These are phyloP conservation scores for Piscicola geometra DNA, from an alignment of 2,888 invertebrate species.

Conservation along the genomic window DNA sequence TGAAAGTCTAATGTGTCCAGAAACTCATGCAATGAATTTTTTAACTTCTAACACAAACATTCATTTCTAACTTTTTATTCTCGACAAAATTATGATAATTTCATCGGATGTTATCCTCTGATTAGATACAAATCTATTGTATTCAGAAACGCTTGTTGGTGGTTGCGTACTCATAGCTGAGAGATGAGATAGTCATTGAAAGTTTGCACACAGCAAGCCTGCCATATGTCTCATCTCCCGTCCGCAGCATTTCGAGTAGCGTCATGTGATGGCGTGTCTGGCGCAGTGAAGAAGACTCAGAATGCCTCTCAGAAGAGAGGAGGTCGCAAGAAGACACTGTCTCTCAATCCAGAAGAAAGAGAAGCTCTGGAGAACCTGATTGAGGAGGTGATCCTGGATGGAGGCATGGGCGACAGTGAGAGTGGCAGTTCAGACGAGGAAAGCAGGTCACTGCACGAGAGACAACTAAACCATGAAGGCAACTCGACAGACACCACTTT, in stretches of 20 bases:
- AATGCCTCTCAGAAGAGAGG: constrained; percentile 25
- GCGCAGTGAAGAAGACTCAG: neutral
- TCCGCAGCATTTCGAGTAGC: neutral
- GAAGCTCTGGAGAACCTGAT: constrained; percentile 36
- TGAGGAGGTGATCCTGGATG: constrained; percentile 36
- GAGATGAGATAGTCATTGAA: neutral
- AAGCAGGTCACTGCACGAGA: neutral
- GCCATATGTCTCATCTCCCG: neutral
- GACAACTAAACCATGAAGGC: neutral
- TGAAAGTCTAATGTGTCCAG: neutral
- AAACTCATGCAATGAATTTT: neutral
- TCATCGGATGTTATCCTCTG: neutral
- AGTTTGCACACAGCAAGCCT: neutral
- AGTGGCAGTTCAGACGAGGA: constrained; percentile 36
- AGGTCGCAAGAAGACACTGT: constrained; percentile 34
- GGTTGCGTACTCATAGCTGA: neutral
- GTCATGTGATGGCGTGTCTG: neutral
- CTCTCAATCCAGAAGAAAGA: constrained; percentile 36
- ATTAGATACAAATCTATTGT: neutral
- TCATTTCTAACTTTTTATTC: neutral
- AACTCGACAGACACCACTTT: neutral
- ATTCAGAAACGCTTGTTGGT: neutral
- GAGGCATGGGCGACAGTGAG: constrained; percentile 35
- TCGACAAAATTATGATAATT: neutral
- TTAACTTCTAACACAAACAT: neutral